Conservation (phyloP, 1,140 invertebrate genomes). For the Zaprionus capensis region DNA sequence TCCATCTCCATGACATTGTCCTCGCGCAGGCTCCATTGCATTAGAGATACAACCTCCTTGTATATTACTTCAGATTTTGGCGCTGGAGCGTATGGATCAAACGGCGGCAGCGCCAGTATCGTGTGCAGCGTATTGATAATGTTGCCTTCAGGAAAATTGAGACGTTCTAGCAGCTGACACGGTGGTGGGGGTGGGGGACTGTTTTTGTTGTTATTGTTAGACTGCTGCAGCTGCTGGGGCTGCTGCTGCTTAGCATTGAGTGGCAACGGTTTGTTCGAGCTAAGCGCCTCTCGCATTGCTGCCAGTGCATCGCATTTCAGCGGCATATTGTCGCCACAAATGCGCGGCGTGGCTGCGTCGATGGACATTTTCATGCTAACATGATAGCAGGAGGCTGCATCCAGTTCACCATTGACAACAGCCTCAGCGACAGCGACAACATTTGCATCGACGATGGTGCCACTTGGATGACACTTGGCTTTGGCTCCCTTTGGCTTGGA, state of each 20-base stretch:
- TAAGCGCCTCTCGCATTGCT: slow-evolving; percentile 45
- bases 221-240: slow-evolving; percentile 1
- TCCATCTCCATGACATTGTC: slow-evolving; percentile 76
- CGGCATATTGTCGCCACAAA: slow-evolving; percentile 51
- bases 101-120: slow-evolving; percentile 74
- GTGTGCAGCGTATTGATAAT: slow-evolving; percentile 75
- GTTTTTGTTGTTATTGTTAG: slow-evolving; percentile 10
- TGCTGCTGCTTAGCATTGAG: slow-evolving; percentile 16
- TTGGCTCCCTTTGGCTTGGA: slow-evolving; percentile 32
- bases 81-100: slow-evolving; percentile 77
- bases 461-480: slow-evolving; percentile 11
- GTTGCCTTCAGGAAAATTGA: slow-evolving; percentile 70
- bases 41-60: slow-evolving; percentile 72
- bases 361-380: slow-evolving; percentile 73
- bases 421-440: slow-evolving; percentile 43
- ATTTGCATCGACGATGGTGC: slow-evolving; percentile 24
- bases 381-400: slow-evolving; percentile 66
- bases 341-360: slow-evolving; percentile 55
- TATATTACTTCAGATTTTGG: slow-evolving; percentile 68
- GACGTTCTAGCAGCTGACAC: slow-evolving; percentile 69
- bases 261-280: slow-evolving; percentile 40
- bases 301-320: slow-evolving; percentile 58
- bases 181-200: slow-evolving; percentile 32
- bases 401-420: slow-evolving; percentile 64
- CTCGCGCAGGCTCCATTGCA: slow-evolving; percentile 77